These are phyloP conservation scores for Listronotus bonariensis DNA, from an alignment of 1,140 invertebrate genomes.

Conservation along the genomic window DNA sequence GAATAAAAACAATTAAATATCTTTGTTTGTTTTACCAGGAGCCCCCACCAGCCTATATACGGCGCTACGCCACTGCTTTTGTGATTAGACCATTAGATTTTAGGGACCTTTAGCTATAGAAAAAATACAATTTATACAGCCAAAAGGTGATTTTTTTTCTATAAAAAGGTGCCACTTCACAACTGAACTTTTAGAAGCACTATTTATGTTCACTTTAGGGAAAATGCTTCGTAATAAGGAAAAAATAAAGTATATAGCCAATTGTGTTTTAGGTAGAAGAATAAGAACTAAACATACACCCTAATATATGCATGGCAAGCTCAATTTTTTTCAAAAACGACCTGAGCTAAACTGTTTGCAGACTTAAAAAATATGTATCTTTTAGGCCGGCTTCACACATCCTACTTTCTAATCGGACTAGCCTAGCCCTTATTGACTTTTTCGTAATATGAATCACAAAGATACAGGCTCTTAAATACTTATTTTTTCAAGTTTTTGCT, in stretches of 20 bases:
- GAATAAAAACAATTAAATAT: no score
- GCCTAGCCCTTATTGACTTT: no score
- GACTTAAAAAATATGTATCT: no score
- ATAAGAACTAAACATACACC: slow-evolving; percentile 39
- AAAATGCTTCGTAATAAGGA: slow-evolving; percentile 46
- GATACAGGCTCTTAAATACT: no score
- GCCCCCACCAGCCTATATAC: no score
- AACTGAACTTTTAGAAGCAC: slow-evolving; percentile 47
- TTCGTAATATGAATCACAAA: no score
- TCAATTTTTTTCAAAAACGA: slow-evolving; percentile 39
- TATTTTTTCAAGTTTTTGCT: no score
- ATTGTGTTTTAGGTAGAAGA: slow-evolving; percentile 51
- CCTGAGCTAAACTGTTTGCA: slow-evolving; percentile 5
- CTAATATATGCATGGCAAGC: slow-evolving; percentile 46
- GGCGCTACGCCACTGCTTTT: no score
- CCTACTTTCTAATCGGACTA: no score
- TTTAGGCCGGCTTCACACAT: no score
- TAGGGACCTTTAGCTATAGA: slow-evolving; percentile 6
- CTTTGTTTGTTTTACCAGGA: no score
- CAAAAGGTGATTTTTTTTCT: slow-evolving; percentile 40
- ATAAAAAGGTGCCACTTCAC: slow-evolving; percentile 48
- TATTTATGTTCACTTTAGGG: slow-evolving; percentile 45
- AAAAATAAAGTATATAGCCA: slow-evolving; percentile 42
- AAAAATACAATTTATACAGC: slow-evolving; percentile 45
- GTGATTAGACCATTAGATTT: neutral